Conservation (phyloP, 2,797 vertebrate species). For the Cercopithecus mitis region DNA sequence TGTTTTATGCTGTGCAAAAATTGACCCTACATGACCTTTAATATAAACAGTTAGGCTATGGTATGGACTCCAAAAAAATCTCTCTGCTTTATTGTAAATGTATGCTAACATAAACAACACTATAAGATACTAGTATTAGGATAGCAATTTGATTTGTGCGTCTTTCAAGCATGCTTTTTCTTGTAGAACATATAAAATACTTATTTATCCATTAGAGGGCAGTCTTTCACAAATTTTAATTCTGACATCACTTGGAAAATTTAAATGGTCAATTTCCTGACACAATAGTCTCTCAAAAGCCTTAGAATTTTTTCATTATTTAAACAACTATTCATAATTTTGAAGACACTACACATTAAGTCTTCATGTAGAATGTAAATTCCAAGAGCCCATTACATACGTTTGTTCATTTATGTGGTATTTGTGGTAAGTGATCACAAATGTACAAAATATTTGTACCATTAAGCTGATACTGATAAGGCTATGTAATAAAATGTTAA, state of each 20-base stretch:
- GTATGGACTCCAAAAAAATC: background rate
- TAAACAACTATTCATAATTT: background rate
- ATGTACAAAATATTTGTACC: background rate
- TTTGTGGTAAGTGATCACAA: background rate
- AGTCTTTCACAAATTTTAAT: constrained; percentile 72
- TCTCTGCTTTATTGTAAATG: background rate
- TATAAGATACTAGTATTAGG: background rate
- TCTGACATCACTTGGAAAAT: background rate
- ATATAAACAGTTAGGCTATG: background rate
- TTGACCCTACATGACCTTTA: background rate
- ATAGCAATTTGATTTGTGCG: background rate
- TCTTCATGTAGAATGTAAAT: background rate
- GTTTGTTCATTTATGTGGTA: background rate
- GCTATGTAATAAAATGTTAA: background rate
- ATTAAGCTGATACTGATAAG: background rate
- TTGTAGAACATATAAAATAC: background rate
- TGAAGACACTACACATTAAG: background rate
- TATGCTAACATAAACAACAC: background rate
- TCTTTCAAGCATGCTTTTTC: background rate
- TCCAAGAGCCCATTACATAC: background rate
- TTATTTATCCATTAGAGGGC: constrained; percentile 71
- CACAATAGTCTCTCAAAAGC: background rate
- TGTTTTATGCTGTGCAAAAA: background rate
- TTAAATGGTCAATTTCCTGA: background rate
- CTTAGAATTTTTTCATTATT: background rate